phyloP scores from a whole-genome alignment of 2,888 invertebrate species.

The Acanthopleura granulata region DNA sequence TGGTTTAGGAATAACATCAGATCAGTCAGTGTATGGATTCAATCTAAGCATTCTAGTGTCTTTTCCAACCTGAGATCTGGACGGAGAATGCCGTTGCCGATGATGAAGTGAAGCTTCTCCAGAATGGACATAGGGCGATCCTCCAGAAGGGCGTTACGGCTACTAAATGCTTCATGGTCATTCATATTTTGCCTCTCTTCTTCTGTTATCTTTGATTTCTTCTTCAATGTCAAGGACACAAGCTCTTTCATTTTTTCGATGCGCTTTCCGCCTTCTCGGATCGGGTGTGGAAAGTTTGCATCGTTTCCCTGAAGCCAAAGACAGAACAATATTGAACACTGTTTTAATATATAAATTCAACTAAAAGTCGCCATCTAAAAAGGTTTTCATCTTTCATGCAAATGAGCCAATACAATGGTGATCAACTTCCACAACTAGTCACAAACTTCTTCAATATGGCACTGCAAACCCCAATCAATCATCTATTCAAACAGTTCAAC shows the following conservation, averaged over 20 bases:
- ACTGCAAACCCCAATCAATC: too few relatives aligned
- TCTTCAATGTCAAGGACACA: constrained; percentile 94
- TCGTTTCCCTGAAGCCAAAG: constrained; percentile 47
- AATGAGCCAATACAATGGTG: too few relatives aligned
- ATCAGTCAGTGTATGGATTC: too few relatives aligned
- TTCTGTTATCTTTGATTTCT: constrained; percentile 97
- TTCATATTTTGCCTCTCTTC: constrained; percentile 90
- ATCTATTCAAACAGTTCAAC: too few relatives aligned
- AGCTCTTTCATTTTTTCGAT: constrained; percentile 98
- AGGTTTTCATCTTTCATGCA: too few relatives aligned
- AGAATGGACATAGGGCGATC: constrained; percentile 97
- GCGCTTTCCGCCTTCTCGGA: constrained; percentile 63
- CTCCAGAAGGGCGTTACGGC: constrained; percentile 91
- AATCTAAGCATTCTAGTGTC: too few relatives aligned
- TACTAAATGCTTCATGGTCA: constrained; percentile 78
- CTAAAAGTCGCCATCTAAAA: too few relatives aligned
- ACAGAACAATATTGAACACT: neutral
- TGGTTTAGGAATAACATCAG: too few relatives aligned
- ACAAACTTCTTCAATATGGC: too few relatives aligned
- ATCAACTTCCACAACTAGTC: too few relatives aligned
- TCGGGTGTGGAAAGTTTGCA: constrained; percentile 26
- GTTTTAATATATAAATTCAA: neutral
- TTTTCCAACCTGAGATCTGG: constrained; percentile 86
- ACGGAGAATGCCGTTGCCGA: constrained; percentile 92
- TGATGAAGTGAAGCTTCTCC: constrained; percentile 98